Base-by-base conservation (phyloP, 2,797 vertebrate species). In the Trachurus trachurus region DNA sequence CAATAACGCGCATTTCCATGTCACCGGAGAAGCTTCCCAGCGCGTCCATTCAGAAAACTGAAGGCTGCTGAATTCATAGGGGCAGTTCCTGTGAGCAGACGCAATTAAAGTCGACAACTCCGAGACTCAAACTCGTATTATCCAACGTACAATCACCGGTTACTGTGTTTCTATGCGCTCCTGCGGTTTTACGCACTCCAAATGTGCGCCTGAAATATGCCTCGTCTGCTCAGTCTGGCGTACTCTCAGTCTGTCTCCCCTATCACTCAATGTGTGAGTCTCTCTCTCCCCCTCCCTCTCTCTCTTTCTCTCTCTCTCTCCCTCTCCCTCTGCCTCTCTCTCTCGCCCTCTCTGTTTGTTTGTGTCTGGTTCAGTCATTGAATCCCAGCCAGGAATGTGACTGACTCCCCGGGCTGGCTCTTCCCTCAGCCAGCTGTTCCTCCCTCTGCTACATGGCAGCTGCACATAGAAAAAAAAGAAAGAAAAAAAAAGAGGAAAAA, bases 311-410 rank as follows among this genome's bases (percentile, higher is more conserved):
- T 87, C 92, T 73, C 88, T 84, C 89, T 40, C 85, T 88, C 89
- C 34, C 84, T 76, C 89, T 82, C 90, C 85, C 89, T 66, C 87
- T 74, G 93, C 82, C 88, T 74, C 67, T 89, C 93, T 87, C 77
- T 76, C 90, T 86, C 89, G 26, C 90, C 79, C 93, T 93, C 94
- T 92, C 95, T 96, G 96, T 96, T 96, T 97, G 97, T 96, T 96
- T 97, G 96, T 97, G 97, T 97, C 97, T 97, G 97, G 96, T 97
- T 96, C 96, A 95, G 96, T 96, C 96, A 94, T 96, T 97, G 95
- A 97, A 96, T 96, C 96, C 94, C 94, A 90, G 97, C 97, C 98
- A 97, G 96, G 97, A 98, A 98, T 98, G 97, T 96, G 97, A 96
- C 96, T 97, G 96, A 96, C 96, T 97, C 96, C 95, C 94, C 94